A percentile compares a stretch with the other conserved stretches of the same genome.
These are phyloP conservation scores for Drosophila kepulauana DNA, from an alignment of 1,140 invertebrate species.

Conservation along the genomic window DNA sequence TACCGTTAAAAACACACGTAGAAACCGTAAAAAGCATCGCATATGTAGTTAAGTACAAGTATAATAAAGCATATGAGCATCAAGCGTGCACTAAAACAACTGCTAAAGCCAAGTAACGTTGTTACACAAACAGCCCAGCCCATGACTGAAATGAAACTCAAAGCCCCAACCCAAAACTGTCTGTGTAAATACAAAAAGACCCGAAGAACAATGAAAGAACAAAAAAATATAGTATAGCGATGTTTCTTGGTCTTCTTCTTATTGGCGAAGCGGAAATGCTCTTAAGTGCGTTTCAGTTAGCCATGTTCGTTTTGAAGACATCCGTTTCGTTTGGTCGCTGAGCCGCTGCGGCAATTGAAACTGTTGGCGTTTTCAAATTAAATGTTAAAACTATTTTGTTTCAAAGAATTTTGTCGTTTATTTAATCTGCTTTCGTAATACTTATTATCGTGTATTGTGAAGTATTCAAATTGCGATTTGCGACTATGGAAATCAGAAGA, in stretches of 20 bases:
- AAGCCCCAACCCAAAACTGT: slow-evolving; percentile 1
- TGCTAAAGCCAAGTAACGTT: slow-evolving; percentile 31
- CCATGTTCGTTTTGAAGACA: not conserved
- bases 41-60: slow-evolving; percentile 57
- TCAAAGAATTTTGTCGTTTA: no score
- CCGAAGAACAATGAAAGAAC: not conserved
- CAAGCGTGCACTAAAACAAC: slow-evolving; percentile 57
- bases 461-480: no score
- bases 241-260: not conserved
- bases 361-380: no score
- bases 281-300: slow-evolving; percentile 9
- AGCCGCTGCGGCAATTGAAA: no score
- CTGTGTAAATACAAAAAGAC: slow-evolving; percentile 8
- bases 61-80: slow-evolving; percentile 74
- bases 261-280: slow-evolving; percentile 36
- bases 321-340: not conserved
- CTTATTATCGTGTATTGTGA: no score
- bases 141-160: not conserved
- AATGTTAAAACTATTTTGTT: no score
- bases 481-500: no score
- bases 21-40: slow-evolving; percentile 63
- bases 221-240: not conserved
- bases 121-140: not conserved
- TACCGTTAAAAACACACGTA: slow-evolving; percentile 63
- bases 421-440: no score